phyloP scores from a whole-genome alignment of 2,888 invertebrate species.

The Sesia apiformis region DNA sequence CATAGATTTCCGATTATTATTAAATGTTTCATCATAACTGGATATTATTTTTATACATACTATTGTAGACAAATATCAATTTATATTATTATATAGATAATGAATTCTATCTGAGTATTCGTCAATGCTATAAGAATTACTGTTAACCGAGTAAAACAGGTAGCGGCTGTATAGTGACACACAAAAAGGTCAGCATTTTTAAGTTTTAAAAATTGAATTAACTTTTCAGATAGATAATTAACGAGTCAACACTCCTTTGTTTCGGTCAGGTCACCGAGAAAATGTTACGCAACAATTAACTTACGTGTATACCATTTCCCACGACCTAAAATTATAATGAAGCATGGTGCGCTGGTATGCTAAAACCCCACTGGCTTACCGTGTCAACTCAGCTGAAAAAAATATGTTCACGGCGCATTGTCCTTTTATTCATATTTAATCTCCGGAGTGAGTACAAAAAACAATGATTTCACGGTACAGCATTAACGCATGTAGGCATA shows the following conservation, averaged over 20 bases:
- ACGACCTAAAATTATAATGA: neutral
- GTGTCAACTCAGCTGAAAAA: slow-evolving; percentile 48
- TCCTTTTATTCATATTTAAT: slow-evolving; percentile 72
- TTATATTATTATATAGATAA: no score
- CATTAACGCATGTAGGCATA: slow-evolving; percentile 72
- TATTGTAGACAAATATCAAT: no score
- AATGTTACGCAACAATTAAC: neutral
- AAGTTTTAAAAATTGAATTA: no score
- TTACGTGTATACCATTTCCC: neutral
- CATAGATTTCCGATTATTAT: no score
- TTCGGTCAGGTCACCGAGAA: neutral
- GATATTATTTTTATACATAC: no score
- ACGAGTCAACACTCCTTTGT: neutral
- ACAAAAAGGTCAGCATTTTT: neutral
- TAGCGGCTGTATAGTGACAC: no score
- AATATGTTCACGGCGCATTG: slow-evolving; percentile 56
- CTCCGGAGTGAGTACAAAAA: slow-evolving; percentile 62
- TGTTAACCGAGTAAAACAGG: no score
- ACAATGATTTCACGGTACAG: slow-evolving; percentile 72
- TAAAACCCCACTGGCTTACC: slow-evolving; percentile 55
- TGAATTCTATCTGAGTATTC: no score
- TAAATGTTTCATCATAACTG: no score
- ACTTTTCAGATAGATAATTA: neutral
- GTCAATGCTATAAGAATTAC: no score
- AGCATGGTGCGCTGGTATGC: slow-evolving; percentile 13